Percentiles rank a stretch among this genome's conserved stretches.
Conservation (phyloP, 2,113 vertebrate genomes). For the Axis porcinus region DNA sequence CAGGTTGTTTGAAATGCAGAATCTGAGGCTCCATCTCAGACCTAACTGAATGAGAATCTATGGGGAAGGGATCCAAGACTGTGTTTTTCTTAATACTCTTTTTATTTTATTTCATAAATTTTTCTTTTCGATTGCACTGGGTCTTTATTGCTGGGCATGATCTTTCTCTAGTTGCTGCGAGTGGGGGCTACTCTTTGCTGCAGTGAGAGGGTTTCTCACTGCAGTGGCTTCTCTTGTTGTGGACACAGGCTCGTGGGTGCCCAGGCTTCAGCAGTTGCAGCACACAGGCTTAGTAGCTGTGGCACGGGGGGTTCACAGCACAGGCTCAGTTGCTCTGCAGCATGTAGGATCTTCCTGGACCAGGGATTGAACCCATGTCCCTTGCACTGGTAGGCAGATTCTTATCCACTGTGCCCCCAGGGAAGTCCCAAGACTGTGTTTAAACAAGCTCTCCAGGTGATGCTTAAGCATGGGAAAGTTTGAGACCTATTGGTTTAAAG, state of each 20-base stretch:
- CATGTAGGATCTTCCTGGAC: not conserved
- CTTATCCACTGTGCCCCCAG: not conserved
- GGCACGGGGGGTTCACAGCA: not conserved
- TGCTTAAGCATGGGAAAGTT: not conserved
- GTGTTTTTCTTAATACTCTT: not conserved
- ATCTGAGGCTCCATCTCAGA: not conserved
- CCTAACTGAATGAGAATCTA: not conserved
- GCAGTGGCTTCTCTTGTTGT: not conserved
- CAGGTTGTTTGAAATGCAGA: not conserved
- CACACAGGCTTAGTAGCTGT: not conserved
- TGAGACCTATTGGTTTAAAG: not conserved
- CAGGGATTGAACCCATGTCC: not conserved
- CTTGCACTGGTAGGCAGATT: not conserved
- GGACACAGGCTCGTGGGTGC: not conserved
- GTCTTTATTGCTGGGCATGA: not conserved
- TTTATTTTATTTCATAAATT: not conserved
- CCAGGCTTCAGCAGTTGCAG: not conserved
- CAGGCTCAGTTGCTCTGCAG: not conserved
- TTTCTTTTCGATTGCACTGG: accelerated
- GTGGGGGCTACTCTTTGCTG: not conserved
- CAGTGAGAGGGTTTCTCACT: not conserved
- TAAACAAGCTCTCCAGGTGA: not conserved
- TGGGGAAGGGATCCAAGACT: too few relatives aligned
- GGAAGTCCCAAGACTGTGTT: not conserved
- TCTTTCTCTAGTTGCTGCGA: not conserved